Percentiles rank a stretch among this genome's conserved stretches.
Evolutionary conservation across 2,888 invertebrate genomes (phyloP).

Genomic region (Matsumyia berberina): DNA sequence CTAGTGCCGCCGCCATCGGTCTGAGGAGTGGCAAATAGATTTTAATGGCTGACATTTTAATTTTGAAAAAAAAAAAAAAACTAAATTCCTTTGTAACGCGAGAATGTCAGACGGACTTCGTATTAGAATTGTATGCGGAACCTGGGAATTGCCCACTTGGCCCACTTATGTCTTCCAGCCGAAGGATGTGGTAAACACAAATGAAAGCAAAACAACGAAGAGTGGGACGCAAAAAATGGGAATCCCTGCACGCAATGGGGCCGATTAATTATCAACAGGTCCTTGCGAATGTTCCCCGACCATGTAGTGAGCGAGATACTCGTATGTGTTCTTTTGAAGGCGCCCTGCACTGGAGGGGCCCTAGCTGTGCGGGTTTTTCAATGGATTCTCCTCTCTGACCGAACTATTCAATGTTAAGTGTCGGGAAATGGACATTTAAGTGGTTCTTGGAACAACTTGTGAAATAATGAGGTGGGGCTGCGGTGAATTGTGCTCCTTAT

Average conservation of each 20-base stretch:
- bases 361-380: slow-evolving; percentile 8
- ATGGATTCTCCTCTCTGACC: neutral
- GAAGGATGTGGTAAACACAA: neutral
- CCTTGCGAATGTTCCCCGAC: slow-evolving; percentile 36
- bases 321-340: neutral
- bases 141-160: slow-evolving; percentile 2
- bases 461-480: neutral
- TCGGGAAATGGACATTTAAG: slow-evolving; percentile 32
- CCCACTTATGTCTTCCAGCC: neutral
- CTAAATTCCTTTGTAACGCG: slow-evolving; percentile 1
- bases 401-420: slow-evolving; percentile 31
- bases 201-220: neutral
- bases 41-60: slow-evolving; percentile 40
- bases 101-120: neutral
- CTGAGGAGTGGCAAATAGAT: slow-evolving; percentile 41
- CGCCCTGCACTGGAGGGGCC: slow-evolving; percentile 3
- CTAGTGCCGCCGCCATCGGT: too few species aligned
- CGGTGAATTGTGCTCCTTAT: slow-evolving; percentile 3
- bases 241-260: slow-evolving; percentile 58
- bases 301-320: slow-evolving; percentile 3
- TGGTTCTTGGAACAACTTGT: slow-evolving; percentile 5
- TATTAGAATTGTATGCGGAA: neutral
- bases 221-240: slow-evolving; percentile 14
- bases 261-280: slow-evolving; percentile 57
- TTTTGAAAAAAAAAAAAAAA: slow-evolving; percentile 8